phyloP scores from a whole-genome alignment of 1,140 invertebrate species.

The Druon quercuslanigerum region DNA sequence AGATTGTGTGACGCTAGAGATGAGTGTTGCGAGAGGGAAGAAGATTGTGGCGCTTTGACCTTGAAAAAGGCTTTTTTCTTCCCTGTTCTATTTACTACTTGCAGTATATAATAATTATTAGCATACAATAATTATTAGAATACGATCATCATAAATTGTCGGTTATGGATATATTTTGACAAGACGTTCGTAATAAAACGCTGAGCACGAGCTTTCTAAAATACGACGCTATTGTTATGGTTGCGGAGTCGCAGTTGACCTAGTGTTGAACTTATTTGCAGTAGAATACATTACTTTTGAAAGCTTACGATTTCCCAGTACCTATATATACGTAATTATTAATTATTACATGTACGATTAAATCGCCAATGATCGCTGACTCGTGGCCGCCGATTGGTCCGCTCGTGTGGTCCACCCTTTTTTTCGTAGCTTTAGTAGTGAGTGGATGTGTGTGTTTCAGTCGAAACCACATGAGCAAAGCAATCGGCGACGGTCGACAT shows the following conservation, averaged over 20 bases:
- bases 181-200: constrained; percentile 44
- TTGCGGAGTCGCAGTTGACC: constrained; percentile 76
- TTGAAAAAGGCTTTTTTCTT: too few species aligned
- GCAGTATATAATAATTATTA: background rate
- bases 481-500: constrained; percentile 66
- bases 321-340: constrained; percentile 58
- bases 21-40: too few species aligned
- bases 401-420: constrained; percentile 64
- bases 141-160: background rate
- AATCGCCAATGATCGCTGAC: constrained; percentile 51
- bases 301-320: constrained; percentile 71
- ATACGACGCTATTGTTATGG: constrained; percentile 71
- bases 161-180: constrained; percentile 39
- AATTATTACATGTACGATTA: constrained; percentile 46
- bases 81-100: too few species aligned
- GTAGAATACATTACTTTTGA: constrained; percentile 76
- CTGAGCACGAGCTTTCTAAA: constrained; percentile 53
- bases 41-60: too few species aligned
- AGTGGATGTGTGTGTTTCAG: constrained; percentile 73
- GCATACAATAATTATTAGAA: constrained; percentile 31
- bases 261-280: constrained; percentile 77
- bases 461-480: constrained; percentile 68
- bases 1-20: too few species aligned
- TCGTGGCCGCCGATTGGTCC: constrained; percentile 65
- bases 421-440: constrained; percentile 71